Evolutionary conservation across 1,140 invertebrate species (phyloP), one percentile per base, ranked within the genome.

Genomic region (Penaeus japonicus): DNA sequence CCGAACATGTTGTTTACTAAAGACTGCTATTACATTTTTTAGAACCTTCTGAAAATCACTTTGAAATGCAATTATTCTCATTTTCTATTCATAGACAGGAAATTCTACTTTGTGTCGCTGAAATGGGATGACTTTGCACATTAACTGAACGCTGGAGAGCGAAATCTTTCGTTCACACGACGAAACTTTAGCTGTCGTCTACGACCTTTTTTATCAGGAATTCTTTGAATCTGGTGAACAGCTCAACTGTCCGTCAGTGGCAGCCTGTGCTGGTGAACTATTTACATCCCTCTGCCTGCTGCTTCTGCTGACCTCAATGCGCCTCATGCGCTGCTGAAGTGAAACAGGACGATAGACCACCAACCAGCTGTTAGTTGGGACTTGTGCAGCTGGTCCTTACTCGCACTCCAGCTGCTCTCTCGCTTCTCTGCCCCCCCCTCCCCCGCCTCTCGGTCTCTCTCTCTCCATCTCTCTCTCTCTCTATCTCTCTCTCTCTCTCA

Each of bases 71-170:
- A 83, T 83, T 65, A 83, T 83, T 83, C 81, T 83, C 81, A 83
- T 83, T 83, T 83, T 83, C 81, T 83, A 83, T 83, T 83, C 81
- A 83, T 83, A 83, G 81, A 83, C 81, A 83, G 81, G 57, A 39
- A 83, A 83, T 59, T 65, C 81, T 83, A 83, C 81, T 83, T 65
- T 83, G 81, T 83, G 81, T 83, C 57, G 17, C 81, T 39, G 20
- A 35, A 83, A 35, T 22, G 57, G 80, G 80, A 24, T 59, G 81
- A 83, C 81, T 65, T 83, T 83, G 81, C 59, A 59, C 57, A 65
- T 83, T 65, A 62, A 59, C 81, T n/a, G 81, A 83, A 35, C 80
- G 80, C 4, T 73, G 17, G 4, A 30, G 27, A 18, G 15, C 70
- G 70, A 20, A 27, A 32, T 32, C 15, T 30, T 73, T 73, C 70